Base-by-base conservation (phyloP, 2,113 vertebrate genomes). In the Thymallus thymallus region DNA sequence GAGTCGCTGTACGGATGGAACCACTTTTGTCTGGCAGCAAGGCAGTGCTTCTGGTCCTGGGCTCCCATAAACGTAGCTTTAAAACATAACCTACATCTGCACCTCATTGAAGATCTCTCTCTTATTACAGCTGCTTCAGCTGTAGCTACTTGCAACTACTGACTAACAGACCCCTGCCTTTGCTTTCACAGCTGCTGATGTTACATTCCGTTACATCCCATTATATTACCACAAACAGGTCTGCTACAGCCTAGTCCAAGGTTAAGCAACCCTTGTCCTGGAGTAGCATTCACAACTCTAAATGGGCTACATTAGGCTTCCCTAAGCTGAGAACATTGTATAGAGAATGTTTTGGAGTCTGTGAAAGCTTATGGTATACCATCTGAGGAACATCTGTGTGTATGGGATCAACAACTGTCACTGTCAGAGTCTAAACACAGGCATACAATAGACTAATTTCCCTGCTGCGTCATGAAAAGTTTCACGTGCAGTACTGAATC, bases 181-280 rank as follows among this genome's bases (percentile, higher is more conserved):
- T 66, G 30, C 65, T 61, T 63, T 35, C 62, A 22, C 23, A 74
- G 74, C 26, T 79, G 56, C 32, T 35, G 32, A 35, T 35, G 32
- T 35, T 35, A 7, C 32, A 7, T 35, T 35, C 7, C 32, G 1
- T 6, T 35, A 35, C 32, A 35, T 35, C 32, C 76, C 70, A 73
- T 74, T 51, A 62, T 73, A 69, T 80, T 77, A 82, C 48, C 60
- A 71, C 46, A 73, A 67, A 58, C 75, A 65, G 72, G 35, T 72
- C 78, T 55, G 32, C 69, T 60, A 1, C 24, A n/a, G 70, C 79
- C 32, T 35, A 7, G 32, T 35, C 7, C 32, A 35, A 35, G 32
- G 32, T 1, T 7, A 35, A 7, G 32, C 7, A 35, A 9, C 32
- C 32, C 32, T 35, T 35, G 32, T 35, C 32, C 32, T 35, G 32